Conservation (phyloP, 1,140 invertebrate genomes). For the Neodiprion virginianus region DNA sequence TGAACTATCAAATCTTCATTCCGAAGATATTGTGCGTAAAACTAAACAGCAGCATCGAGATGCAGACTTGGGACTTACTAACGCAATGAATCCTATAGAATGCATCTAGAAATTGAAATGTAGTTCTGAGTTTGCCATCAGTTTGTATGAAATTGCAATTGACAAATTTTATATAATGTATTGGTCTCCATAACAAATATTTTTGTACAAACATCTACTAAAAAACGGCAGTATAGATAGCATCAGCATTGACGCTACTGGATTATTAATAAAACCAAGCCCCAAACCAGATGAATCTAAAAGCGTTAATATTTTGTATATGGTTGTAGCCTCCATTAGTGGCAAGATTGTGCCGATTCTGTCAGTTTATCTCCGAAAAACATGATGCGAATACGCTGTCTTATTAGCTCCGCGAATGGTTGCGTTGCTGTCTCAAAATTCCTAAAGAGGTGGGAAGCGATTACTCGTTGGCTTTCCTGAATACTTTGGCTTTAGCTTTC, state of each 20-base stretch:
- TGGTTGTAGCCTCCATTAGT: slow-evolving; percentile 18
- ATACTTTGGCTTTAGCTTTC: slow-evolving; percentile 22
- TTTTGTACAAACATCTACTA: slow-evolving; percentile 16
- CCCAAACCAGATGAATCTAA: slow-evolving; percentile 23
- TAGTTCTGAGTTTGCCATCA: slow-evolving; percentile 8
- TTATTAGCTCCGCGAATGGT: slow-evolving; percentile 26
- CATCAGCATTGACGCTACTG: slow-evolving; percentile 28
- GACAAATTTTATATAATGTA: slow-evolving; percentile 25
- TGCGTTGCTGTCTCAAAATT: slow-evolving; percentile 19
- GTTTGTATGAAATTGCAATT: slow-evolving; percentile 17
- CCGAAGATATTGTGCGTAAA: slow-evolving; percentile 18
- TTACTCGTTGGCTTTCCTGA: slow-evolving; percentile 25
- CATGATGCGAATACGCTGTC: slow-evolving; percentile 25
- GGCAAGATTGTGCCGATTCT: slow-evolving; percentile 23
- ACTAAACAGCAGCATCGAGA: slow-evolving; percentile 20
- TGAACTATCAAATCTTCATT: slow-evolving; percentile 18
- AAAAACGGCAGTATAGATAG: slow-evolving; percentile 18
- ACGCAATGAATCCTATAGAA: background rate
- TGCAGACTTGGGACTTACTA: slow-evolving; percentile 21
- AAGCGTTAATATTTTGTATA: slow-evolving; percentile 18
- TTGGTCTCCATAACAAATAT: slow-evolving; percentile 23
- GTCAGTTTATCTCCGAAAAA: slow-evolving; percentile 20
- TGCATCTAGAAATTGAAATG: slow-evolving; percentile 19
- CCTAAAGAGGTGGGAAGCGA: slow-evolving; percentile 24
- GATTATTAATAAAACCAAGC: slow-evolving; percentile 19